Evolutionary conservation across 2,113 vertebrate genomes (phyloP).

Genomic region (Forbesichthys agassizii): DNA sequence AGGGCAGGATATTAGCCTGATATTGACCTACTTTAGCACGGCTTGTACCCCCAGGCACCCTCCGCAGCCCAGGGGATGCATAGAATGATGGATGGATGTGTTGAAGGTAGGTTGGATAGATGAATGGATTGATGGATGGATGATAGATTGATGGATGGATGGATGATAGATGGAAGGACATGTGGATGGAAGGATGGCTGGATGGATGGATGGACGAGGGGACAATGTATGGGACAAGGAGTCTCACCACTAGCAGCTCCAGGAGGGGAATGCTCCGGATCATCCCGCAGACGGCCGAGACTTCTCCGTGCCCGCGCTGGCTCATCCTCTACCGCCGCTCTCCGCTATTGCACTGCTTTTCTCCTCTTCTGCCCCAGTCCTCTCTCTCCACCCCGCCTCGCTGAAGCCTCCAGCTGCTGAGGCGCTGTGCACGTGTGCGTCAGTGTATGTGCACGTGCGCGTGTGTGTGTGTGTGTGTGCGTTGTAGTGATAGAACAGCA

Average conservation of each 20-base stretch:
- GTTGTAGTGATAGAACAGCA: background rate
- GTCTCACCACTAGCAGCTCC: slow-evolving; percentile 77
- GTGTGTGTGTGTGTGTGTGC: slow-evolving; percentile 20
- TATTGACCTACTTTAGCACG: slow-evolving; percentile 41
- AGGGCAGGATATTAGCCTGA: slow-evolving; percentile 51
- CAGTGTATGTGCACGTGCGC: slow-evolving; percentile 30
- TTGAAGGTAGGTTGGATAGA: slow-evolving; percentile 6
- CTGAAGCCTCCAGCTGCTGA: slow-evolving; percentile 59
- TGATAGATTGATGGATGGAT: background rate
- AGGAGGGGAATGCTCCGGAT: slow-evolving; percentile 51
- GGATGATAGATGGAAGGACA: too few relatives aligned
- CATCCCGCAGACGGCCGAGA: slow-evolving; percentile 27
- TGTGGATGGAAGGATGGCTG: too few relatives aligned
- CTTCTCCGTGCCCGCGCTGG: slow-evolving; percentile 39
- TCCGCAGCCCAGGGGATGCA: background rate
- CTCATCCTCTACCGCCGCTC: slow-evolving; percentile 43
- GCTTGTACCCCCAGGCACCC: slow-evolving; percentile 46
- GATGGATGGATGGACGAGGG: too few relatives aligned
- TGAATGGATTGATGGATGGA: background rate
- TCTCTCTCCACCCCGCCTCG: slow-evolving; percentile 42
- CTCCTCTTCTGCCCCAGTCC: slow-evolving; percentile 52
- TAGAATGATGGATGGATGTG: slow-evolving; percentile 5
- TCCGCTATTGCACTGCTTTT: slow-evolving; percentile 5
- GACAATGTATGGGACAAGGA: background rate
- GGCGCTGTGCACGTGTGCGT: slow-evolving; percentile 21